Evolutionary conservation across 2,888 invertebrate species (phyloP).

Genomic region (Cephus rjabovi): DNA sequence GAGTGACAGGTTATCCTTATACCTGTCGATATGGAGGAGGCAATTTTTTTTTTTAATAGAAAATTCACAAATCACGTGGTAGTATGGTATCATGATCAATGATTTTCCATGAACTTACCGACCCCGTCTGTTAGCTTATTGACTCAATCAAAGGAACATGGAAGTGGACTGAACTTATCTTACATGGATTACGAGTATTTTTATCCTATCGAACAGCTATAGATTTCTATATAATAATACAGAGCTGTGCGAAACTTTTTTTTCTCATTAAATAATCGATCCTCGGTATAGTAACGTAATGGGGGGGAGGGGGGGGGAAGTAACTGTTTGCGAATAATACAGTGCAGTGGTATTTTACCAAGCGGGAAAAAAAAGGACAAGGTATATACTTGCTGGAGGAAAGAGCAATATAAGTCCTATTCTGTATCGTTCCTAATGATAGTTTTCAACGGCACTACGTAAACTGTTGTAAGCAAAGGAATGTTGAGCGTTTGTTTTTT

Average conservation of each 20-base stretch:
- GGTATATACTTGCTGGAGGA: background rate
- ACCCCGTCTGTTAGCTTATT: background rate
- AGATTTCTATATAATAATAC: background rate
- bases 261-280: background rate
- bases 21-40: slow-evolving; percentile 14
- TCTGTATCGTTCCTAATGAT: background rate
- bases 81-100: no score
- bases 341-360: background rate
- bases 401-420: background rate
- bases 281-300: background rate
- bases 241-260: background rate
- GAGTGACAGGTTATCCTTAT: slow-evolving; percentile 39
- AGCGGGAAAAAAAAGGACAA: background rate
- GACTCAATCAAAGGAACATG: background rate
- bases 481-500: background rate
- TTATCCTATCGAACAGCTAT: background rate
- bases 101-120: background rate
- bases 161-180: background rate
- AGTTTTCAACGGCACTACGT: background rate
- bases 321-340: background rate
- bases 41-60: background rate
- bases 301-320: background rate
- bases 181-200: background rate
- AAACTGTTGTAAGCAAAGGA: background rate
- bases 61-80: background rate